Base-by-base conservation (phyloP, 2,113 vertebrate species). In the Crotalus tigris region DNA sequence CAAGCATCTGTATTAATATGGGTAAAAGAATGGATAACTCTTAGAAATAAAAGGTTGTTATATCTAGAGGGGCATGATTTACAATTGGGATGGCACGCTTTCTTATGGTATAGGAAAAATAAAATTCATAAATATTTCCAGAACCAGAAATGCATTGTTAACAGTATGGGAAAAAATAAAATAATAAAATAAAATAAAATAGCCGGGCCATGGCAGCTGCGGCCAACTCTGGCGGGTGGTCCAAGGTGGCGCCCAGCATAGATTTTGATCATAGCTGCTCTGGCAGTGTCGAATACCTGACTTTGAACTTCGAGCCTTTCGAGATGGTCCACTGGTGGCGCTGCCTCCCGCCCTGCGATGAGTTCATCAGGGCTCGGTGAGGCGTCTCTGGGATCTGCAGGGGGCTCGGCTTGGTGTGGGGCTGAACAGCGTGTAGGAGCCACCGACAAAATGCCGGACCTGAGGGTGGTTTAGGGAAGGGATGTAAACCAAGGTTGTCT, bases 211-310 rank as follows among this genome's bases (percentile, higher is more conserved):
- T 97, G 92, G 96, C 96, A 90, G 96, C 95, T 33, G 87, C 61
- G 17, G 75, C 93, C 15, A 91, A 93, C 64, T 85, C 96, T 0
- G 95, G 95, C 46, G 95, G 98, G 55, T 98, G 98, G 95, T 99
- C 99, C 26, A 99, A 99, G 97, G 99, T 99, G 95, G 99, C 99
- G 0, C 99, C 99, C 39, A 99, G 99, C 97, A 99, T 99, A 96
- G 99, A 99, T 93, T 99, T 99, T 94, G 99, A 99, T 92, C 99
- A 99, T 97, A 99, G 99, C 95, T 99, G 99, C 95, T 99, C 99
- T 44, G 99, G 99, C 97, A 99, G 99, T 93, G 99, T 99, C 89
- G 99, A 99, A 95, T 99, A 99, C 96, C 94, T 99, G 96, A 99
- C 99, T 1, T 98, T 99, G 81, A 99, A 99, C 95, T 99, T 99